Percentiles rank a stretch among this genome's conserved stretches.
Conservation (phyloP, 2,888 invertebrate species). For the Sipha maydis region DNA sequence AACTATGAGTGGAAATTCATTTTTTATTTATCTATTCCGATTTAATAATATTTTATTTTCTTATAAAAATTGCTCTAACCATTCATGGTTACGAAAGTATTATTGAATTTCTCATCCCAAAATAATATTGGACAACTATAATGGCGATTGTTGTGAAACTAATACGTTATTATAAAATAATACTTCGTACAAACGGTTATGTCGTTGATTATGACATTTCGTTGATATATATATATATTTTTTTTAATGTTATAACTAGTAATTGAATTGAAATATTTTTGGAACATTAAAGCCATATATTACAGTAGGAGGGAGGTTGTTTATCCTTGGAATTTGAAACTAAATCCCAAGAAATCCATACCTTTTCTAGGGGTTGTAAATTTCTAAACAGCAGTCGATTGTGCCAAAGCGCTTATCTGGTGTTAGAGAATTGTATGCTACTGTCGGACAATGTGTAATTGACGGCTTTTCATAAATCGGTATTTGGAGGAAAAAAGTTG, state of each 20-base stretch:
- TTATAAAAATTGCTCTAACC: too few relatives aligned
- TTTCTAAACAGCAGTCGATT: slow-evolving; percentile 3
- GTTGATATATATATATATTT: background rate
- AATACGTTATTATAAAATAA: background rate
- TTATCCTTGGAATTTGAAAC: background rate
- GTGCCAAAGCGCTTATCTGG: slow-evolving; percentile 11
- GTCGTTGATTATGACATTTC: background rate
- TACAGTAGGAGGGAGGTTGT: background rate
- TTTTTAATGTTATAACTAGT: background rate
- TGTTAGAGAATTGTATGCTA: background rate
- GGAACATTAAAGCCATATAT: background rate
- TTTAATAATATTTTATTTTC: background rate
- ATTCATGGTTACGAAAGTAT: too few relatives aligned
- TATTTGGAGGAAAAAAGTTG: background rate
- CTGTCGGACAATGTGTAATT: background rate
- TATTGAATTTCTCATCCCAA: too few relatives aligned
- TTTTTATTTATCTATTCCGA: background rate
- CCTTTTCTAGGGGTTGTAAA: background rate
- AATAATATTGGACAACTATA: background rate
- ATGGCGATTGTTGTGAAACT: background rate
- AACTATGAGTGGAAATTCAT: too few relatives aligned
- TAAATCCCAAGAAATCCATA: background rate
- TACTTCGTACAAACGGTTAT: background rate
- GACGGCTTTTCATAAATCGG: background rate
- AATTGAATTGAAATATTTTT: background rate